Percentiles rank a stretch among this genome's conserved stretches.
Conservation (phyloP, 2,888 invertebrate genomes). For the Tetragonula carbonaria region DNA sequence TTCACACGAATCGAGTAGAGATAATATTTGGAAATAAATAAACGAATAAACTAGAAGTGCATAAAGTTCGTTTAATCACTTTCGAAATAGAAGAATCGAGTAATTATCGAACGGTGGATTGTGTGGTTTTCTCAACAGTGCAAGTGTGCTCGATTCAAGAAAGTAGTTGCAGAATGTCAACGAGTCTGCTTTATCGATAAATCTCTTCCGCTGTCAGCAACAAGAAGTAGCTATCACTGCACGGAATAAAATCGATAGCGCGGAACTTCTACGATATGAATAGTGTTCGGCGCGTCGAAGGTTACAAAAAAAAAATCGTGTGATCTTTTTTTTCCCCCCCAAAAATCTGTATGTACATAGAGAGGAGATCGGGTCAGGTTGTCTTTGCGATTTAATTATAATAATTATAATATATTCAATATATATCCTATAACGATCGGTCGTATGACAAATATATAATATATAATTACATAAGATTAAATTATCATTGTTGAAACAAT, state of each 20-base stretch:
- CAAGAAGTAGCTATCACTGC: constrained; percentile 21
- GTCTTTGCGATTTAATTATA: too few species aligned
- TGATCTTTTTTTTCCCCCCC: background rate
- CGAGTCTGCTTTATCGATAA: constrained; percentile 71
- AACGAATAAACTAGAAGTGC: too few species aligned
- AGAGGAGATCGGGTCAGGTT: too few species aligned
- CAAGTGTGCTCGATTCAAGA: constrained; percentile 1
- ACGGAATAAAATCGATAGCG: constrained; percentile 37
- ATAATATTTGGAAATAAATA: too few species aligned
- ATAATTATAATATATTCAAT: too few species aligned
- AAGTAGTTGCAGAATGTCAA: constrained; percentile 45
- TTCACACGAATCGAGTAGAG: too few species aligned
- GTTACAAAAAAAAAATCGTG: background rate
- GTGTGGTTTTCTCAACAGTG: background rate
- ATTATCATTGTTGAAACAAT: too few species aligned
- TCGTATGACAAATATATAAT: too few species aligned
- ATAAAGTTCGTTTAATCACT: background rate
- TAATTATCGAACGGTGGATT: constrained; percentile 18
- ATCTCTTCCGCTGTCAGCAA: constrained; percentile 71
- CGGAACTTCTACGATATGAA: constrained; percentile 10
- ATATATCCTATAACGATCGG: too few species aligned
- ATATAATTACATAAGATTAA: too few species aligned
- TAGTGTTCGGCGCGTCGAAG: background rate
- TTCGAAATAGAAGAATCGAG: background rate
- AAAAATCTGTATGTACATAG: background rate